Conservation (phyloP, 2,113 vertebrate species). For the Dolichotis patagonum region DNA sequence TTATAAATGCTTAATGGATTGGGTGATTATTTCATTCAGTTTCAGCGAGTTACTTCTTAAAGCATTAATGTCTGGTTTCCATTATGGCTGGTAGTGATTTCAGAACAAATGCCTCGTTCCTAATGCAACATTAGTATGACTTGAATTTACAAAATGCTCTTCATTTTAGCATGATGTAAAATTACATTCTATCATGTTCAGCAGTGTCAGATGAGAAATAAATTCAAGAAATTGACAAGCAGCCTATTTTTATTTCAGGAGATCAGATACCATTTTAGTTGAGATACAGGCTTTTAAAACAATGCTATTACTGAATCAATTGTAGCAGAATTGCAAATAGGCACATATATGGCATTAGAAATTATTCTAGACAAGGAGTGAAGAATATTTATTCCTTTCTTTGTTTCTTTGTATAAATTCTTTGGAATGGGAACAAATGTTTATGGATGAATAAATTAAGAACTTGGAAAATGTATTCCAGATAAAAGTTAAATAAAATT, state of each 20-base stretch:
- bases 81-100: conserved; percentile 73
- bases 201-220: conserved; percentile 50
- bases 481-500: conserved; percentile 6
- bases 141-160: conserved; percentile 58
- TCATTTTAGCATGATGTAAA: conserved; percentile 61
- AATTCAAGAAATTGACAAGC: conserved; percentile 52
- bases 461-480: conserved; percentile 24
- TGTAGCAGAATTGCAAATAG: neutral
- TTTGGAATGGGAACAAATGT: conserved; percentile 51
- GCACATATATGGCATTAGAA: neutral
- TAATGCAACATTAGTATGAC: conserved; percentile 65
- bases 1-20: conserved; percentile 70
- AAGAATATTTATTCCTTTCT: conserved; percentile 18
- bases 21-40: conserved; percentile 76
- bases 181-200: conserved; percentile 25
- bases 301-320: conserved; percentile 13
- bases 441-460: conserved; percentile 12
- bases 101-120: conserved; percentile 61
- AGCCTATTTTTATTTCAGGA: conserved; percentile 34
- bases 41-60: conserved; percentile 66
- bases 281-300: conserved; percentile 25
- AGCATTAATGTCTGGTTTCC: conserved; percentile 77
- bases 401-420: neutral
- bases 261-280: conserved; percentile 29
- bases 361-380: conserved; percentile 24